phyloP scores from a whole-genome alignment of 2,888 invertebrate species.

The Watsonalla cultraria region DNA sequence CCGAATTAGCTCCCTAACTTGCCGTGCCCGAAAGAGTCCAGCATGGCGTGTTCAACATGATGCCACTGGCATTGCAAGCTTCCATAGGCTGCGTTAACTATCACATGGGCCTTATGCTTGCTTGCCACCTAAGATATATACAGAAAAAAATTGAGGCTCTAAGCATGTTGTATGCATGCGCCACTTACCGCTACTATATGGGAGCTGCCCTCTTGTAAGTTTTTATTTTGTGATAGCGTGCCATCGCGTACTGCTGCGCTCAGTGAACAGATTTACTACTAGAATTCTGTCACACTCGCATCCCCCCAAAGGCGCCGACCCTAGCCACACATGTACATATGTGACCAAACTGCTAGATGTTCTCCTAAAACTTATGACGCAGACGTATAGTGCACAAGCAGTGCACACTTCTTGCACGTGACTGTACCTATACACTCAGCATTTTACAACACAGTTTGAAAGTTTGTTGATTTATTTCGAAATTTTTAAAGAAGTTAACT shows the following conservation, averaged over 20 bases:
- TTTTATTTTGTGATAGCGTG: conserved; percentile 28
- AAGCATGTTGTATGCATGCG: no score
- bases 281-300: conserved; percentile 50
- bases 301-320: conserved; percentile 21
- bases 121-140: no score
- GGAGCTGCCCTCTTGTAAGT: no score
- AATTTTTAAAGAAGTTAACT: conserved; percentile 34
- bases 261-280: conserved; percentile 48
- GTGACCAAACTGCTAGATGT: conserved; percentile 2
- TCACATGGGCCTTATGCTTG: no score
- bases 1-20: no score
- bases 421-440: conserved; percentile 13
- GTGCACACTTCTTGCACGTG: conserved; percentile 3
- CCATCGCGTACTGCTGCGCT: conserved; percentile 21
- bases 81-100: no score
- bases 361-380: conserved; percentile 1
- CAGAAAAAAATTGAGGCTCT: no score
- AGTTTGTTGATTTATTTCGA: conserved; percentile 44
- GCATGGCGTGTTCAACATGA: no score
- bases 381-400: neutral
- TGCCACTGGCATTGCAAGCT: no score
- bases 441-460: conserved; percentile 12
- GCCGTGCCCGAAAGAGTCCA: no score
- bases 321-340: conserved; percentile 18
- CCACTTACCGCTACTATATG: no score